phyloP scores from a whole-genome alignment of 2,888 invertebrate genomes.

The Cerastoderma edule region DNA sequence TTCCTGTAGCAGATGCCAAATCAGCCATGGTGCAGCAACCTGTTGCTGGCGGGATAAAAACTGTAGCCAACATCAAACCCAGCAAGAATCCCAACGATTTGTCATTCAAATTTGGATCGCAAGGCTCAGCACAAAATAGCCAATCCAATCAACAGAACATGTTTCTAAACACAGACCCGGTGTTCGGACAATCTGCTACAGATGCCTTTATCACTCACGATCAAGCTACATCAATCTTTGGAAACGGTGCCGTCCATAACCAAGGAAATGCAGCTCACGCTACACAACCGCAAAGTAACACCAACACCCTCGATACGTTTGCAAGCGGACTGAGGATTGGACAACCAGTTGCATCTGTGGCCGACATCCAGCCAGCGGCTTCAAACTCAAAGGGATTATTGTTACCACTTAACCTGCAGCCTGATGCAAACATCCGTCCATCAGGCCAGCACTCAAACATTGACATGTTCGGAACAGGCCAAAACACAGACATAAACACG shows the following conservation, averaged over 20 bases:
- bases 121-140: neutral
- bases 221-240: neutral
- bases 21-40: slow-evolving; percentile 1
- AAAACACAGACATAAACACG: neutral
- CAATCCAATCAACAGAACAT: neutral
- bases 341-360: slow-evolving; percentile 27
- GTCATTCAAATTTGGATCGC: neutral
- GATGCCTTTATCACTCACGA: neutral
- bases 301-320: slow-evolving; percentile 1
- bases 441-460: neutral
- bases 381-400: too few relatives aligned
- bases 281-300: neutral
- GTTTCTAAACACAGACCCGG: neutral
- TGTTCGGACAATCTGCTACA: neutral
- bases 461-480: neutral
- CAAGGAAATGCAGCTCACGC: neutral
- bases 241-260: neutral
- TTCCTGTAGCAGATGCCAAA: neutral
- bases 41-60: neutral
- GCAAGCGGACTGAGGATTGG: slow-evolving; percentile 21
- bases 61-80: neutral
- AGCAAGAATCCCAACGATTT: neutral
- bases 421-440: neutral
- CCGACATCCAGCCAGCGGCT: too few relatives aligned
- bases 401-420: too few relatives aligned